Conservation (phyloP, 2,888 invertebrate genomes). For the Dastarcus helophoroides region DNA sequence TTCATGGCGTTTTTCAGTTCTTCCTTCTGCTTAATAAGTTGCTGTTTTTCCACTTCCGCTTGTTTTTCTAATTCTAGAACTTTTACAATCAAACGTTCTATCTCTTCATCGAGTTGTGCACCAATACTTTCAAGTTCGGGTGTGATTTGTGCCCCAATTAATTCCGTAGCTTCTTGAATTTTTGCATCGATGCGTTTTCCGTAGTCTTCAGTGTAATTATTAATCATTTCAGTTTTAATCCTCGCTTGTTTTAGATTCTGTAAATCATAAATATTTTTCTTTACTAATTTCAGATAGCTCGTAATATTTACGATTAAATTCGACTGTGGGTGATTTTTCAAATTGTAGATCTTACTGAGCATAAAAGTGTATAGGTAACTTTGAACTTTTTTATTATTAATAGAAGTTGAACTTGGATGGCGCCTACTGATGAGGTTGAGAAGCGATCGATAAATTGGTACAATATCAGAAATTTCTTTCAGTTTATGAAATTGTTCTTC, state of each 20-base stretch:
- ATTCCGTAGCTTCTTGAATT: too few relatives aligned
- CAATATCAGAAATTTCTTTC: not conserved
- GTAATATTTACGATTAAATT: not conserved
- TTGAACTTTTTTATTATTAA: not conserved
- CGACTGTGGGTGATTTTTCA: not conserved
- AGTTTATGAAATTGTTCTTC: not conserved
- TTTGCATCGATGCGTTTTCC: too few relatives aligned
- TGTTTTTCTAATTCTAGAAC: too few relatives aligned
- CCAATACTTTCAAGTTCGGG: too few relatives aligned
- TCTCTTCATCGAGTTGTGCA: too few relatives aligned
- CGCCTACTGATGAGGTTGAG: not conserved
- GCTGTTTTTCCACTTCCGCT: too few relatives aligned
- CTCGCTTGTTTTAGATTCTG: too few relatives aligned
- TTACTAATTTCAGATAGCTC: conserved; percentile 1
- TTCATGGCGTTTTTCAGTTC: not conserved
- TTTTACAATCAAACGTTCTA: too few relatives aligned
- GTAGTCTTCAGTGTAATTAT: too few relatives aligned
- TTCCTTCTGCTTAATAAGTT: too few relatives aligned
- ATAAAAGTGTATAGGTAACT: not conserved
- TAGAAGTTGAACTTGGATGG: not conserved
- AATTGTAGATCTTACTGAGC: conserved; percentile 1
- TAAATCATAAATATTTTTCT: not conserved
- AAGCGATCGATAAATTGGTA: not conserved
- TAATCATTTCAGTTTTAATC: too few relatives aligned
- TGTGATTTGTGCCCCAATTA: too few relatives aligned